These are phyloP conservation scores for Ephestia elutella DNA, from an alignment of 1,140 invertebrate genomes.

Conservation along the genomic window DNA sequence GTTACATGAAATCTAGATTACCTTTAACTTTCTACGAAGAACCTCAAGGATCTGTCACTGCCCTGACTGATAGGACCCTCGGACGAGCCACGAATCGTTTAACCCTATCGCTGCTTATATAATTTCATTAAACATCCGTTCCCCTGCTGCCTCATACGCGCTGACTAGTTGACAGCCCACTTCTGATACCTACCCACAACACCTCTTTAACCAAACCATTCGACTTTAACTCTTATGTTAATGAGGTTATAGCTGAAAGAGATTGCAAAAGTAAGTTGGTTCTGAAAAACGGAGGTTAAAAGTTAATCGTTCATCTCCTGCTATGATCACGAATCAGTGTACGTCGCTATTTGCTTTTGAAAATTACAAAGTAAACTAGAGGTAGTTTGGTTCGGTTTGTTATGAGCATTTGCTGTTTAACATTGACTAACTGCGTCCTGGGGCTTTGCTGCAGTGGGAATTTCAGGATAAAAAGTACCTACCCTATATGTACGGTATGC, in stretches of 20 bases:
- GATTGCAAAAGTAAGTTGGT: not conserved
- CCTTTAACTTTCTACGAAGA: too few species aligned
- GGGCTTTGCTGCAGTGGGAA: too few species aligned
- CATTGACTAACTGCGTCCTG: too few species aligned
- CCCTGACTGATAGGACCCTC: constrained; percentile 6
- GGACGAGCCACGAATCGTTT: constrained; percentile 28
- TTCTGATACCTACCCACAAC: constrained; percentile 11
- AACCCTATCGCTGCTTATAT: constrained; percentile 30
- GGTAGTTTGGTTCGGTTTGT: not conserved
- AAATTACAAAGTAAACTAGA: not conserved
- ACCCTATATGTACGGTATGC: too few species aligned
- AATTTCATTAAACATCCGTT: constrained; percentile 43
- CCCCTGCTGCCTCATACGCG: constrained; percentile 31
- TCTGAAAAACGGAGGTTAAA: constrained; percentile 32
- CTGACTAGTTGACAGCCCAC: constrained; percentile 41
- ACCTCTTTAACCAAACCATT: not conserved
- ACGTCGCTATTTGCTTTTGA: not conserved
- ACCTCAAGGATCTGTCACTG: not conserved
- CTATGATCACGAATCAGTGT: constrained; percentile 1
- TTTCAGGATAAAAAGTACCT: too few species aligned
- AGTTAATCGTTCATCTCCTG: constrained; percentile 29
- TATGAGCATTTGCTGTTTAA: not conserved
- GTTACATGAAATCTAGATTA: too few species aligned
- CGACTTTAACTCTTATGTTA: constrained; percentile 12
- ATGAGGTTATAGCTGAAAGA: constrained; percentile 4